These are phyloP conservation scores for Drosophila paulistorum DNA, from an alignment of 1,140 invertebrate genomes.

Conservation along the genomic window DNA sequence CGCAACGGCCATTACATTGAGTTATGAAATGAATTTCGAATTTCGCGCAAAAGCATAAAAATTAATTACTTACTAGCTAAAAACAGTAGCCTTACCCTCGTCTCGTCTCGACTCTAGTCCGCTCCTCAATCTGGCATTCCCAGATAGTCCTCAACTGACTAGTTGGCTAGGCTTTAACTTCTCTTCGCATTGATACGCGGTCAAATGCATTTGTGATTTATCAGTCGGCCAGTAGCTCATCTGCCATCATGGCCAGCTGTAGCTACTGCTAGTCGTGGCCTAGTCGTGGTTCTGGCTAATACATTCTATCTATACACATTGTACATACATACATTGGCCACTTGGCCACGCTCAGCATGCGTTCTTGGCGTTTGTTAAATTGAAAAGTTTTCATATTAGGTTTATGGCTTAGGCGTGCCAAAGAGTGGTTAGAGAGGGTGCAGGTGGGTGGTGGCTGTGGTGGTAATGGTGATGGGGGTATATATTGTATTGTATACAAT, in stretches of 20 bases:
- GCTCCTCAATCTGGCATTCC: slow-evolving; percentile 2
- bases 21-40: slow-evolving; percentile 81
- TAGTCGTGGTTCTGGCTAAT: slow-evolving; percentile 29
- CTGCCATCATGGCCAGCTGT: slow-evolving; percentile 52
- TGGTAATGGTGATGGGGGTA: not conserved
- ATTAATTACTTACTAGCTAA: slow-evolving; percentile 69
- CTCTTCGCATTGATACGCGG: slow-evolving; percentile 65
- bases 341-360: slow-evolving; percentile 59
- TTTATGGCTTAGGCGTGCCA: slow-evolving; percentile 52
- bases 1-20: slow-evolving; percentile 72
- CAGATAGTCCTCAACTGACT: not conserved
- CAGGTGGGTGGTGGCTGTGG: no score
- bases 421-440: not conserved
- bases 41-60: slow-evolving; percentile 77
- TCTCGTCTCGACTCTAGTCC: not conserved
- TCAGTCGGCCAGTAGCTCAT: slow-evolving; percentile 74
- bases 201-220: slow-evolving; percentile 79
- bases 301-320: not conserved
- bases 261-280: slow-evolving; percentile 37
- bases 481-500: slow-evolving; percentile 24
- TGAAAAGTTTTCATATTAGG: slow-evolving; percentile 75
- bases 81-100: slow-evolving; percentile 44
- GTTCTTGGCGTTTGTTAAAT: slow-evolving; percentile 73
- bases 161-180: slow-evolving; percentile 17
- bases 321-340: no score